Evolutionary conservation across 2,113 vertebrate genomes (phyloP).

Genomic region (Telmatochromis bifrenatus): DNA sequence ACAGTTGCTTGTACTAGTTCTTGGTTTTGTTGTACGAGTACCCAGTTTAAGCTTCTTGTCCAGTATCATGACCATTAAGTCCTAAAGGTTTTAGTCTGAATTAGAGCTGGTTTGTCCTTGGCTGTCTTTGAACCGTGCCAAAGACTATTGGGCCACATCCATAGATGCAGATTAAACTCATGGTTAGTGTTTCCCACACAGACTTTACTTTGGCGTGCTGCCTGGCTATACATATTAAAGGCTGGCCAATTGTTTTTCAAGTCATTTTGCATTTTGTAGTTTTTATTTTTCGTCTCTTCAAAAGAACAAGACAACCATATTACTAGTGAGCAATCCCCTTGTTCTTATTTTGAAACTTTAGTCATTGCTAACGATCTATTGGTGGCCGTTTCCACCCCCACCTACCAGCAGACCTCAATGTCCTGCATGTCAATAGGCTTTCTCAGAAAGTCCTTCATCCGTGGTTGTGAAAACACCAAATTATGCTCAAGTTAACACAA

Average conservation of each 20-base stretch:
- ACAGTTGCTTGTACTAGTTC: background rate
- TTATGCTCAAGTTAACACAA: background rate
- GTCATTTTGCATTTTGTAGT: background rate
- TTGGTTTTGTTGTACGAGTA: background rate
- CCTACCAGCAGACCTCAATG: background rate
- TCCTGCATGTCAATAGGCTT: background rate
- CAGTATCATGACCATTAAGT: background rate
- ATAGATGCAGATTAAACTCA: background rate
- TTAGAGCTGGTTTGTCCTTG: background rate
- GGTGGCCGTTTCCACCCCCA: background rate
- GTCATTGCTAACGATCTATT: background rate
- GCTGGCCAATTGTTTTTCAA: background rate
- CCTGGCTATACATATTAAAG: background rate
- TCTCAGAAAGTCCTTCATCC: background rate
- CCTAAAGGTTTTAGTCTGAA: background rate
- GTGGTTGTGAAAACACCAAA: background rate
- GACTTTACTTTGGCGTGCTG: background rate
- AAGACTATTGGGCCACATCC: background rate
- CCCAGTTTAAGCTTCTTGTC: background rate
- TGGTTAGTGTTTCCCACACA: background rate
- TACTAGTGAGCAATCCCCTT: background rate
- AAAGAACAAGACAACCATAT: background rate
- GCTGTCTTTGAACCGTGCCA: background rate
- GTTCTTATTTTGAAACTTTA: background rate
- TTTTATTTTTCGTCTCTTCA: background rate